Base-by-base conservation (phyloP, 2,888 invertebrate species). In the Pyrrhia umbra region DNA sequence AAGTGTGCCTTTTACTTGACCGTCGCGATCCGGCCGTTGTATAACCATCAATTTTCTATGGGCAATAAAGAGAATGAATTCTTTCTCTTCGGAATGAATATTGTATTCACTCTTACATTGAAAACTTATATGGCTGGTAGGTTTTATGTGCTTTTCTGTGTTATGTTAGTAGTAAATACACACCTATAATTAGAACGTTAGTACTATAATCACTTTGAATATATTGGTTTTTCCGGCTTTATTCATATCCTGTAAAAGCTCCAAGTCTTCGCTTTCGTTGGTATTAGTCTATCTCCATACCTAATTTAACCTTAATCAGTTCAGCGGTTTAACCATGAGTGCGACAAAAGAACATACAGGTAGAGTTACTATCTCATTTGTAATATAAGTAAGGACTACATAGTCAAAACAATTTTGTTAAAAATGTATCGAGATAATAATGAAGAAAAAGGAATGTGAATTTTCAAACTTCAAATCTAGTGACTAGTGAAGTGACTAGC, bases 1-100 rank as follows among this genome's bases (percentile, higher is more conserved):
- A 52, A 59, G 50, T 30, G 39, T 30, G 60, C 20, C 9, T 55
- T 63, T 63, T 57, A 55, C 56, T 74, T 69, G 61, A 69, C 65
- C 75, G 47, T 56, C 27, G 54, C 15, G 9, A 16, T 39, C 16
- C 51, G 52, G 23, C 23, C 51, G 30, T 45, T 63, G 49, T 54
- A 34, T 49, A 39, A 49, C 51, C 54, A 51, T 67, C 37, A 46
- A 45, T 62, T 39, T 56, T 43, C 20, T 43, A 54, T 54, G 45
- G 50, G 30, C 46, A 73, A 30, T 54, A 46, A 68, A 57, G 9
- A 43, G 25, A 66, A 61, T 49, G 57, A 70, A 65, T 34, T 70
- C 20, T 54, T 40, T 55, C 21, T 55, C 27, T 58, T 58, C 20
- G 50, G 20, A 10, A 72, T 69, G 40, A 72, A 65, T 52, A 34